Conservation (phyloP, 2,797 vertebrate genomes). For the Petrocephalus sullivani region DNA sequence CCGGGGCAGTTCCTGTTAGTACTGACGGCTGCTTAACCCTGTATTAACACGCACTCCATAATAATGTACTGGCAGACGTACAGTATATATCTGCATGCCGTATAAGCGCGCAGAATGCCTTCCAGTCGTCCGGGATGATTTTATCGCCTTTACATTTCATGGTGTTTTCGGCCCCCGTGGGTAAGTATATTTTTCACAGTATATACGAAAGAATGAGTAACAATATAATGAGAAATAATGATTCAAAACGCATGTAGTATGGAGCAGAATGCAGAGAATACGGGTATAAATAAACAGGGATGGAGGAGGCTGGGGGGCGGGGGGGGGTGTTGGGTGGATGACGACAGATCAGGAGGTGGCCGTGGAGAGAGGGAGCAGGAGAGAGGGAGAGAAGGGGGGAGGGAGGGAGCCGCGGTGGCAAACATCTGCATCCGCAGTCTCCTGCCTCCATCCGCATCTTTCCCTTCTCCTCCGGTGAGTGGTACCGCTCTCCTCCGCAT, state of each 20-base stretch:
- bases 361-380: conserved; percentile 35
- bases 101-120: background rate
- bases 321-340: conserved; percentile 34
- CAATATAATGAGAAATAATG: background rate
- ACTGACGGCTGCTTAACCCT: background rate
- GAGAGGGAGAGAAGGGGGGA: conserved; percentile 37
- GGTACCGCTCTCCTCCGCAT: background rate
- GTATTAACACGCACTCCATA: background rate
- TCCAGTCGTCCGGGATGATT: background rate
- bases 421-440: conserved; percentile 44
- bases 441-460: conserved; percentile 51
- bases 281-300: conserved; percentile 18
- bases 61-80: background rate
- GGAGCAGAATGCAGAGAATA: background rate
- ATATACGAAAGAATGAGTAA: background rate
- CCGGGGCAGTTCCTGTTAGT: background rate
- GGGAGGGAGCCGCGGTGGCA: conserved; percentile 43
- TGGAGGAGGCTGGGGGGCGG: conserved; percentile 39
- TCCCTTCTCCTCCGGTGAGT: conserved; percentile 49
- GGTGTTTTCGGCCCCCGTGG: background rate
- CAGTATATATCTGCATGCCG: background rate
- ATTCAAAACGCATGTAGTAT: background rate
- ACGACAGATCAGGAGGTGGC: conserved; percentile 39
- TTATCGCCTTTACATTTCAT: background rate
- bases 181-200: background rate